A percentile compares a stretch with the other conserved stretches of the same genome.
These are phyloP conservation scores for Sylvia borin DNA, from an alignment of 2,797 vertebrate species.

Conservation along the genomic window DNA sequence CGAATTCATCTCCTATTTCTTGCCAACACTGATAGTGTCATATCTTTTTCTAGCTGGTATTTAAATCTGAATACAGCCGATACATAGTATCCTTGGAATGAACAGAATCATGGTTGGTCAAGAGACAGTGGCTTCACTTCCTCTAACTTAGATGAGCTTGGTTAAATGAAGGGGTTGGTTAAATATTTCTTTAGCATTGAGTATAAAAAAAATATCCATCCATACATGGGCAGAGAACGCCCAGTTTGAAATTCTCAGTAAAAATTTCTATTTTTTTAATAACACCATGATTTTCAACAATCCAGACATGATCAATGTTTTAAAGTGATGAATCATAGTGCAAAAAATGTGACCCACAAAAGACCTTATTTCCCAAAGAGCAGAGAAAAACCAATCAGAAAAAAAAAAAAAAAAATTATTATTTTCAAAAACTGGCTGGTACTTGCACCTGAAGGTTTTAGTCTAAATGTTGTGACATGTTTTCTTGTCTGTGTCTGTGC, in stretches of 20 bases:
- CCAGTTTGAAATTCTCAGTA: slow-evolving; percentile 24
- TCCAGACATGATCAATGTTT: slow-evolving; percentile 1
- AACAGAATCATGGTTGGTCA: not conserved
- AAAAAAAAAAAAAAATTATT: not conserved
- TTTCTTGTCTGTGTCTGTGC: not conserved
- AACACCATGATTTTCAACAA: slow-evolving; percentile 31
- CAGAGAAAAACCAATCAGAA: not conserved
- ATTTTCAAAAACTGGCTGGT: not conserved
- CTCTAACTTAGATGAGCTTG: not conserved
- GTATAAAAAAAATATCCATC: not conserved
- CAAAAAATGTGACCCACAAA: slow-evolving; percentile 17
- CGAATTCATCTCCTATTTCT: not conserved
- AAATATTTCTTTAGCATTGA: not conserved
- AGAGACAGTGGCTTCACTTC: not conserved
- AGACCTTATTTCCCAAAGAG: slow-evolving; percentile 13
- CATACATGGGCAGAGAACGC: slow-evolving; percentile 25
- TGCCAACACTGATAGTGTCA: not conserved
- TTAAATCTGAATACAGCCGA: not conserved
- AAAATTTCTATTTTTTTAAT: not conserved
- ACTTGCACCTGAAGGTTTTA: not conserved
- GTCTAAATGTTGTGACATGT: not conserved
- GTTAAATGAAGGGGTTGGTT: not conserved
- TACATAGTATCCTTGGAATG: not conserved
- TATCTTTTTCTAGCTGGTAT: not conserved
- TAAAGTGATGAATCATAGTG: slow-evolving; percentile 2